Conservation (phyloP, 2,113 vertebrate genomes). For the Plestiodon gilberti region DNA sequence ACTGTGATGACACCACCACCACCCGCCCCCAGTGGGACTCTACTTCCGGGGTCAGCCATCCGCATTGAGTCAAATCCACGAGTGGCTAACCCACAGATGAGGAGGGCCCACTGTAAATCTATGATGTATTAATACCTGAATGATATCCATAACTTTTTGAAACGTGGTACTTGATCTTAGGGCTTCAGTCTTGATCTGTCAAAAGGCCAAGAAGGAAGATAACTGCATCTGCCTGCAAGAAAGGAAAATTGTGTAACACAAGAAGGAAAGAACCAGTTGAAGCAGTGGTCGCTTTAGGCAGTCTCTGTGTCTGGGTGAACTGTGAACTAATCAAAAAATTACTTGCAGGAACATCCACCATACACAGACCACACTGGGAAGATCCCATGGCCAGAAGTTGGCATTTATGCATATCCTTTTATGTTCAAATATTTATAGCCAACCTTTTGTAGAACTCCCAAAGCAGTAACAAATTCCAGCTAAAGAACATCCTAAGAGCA, state of each 20-base stretch:
- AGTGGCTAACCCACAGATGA: too few relatives aligned
- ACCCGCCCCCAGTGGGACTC: too few relatives aligned
- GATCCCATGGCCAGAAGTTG: not conserved
- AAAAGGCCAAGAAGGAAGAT: too few relatives aligned
- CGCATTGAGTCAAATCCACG: too few relatives aligned
- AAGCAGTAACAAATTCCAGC: not conserved
- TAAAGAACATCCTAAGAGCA: not conserved
- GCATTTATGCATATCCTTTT: not conserved
- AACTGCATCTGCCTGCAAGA: too few relatives aligned
- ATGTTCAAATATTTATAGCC: not conserved
- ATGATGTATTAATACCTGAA: too few relatives aligned
- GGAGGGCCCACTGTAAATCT: too few relatives aligned
- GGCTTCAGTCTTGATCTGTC: not conserved
- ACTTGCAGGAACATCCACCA: not conserved
- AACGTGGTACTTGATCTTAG: not conserved
- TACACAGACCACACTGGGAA: not conserved
- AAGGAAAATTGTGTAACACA: not conserved
- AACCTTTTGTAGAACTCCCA: not conserved
- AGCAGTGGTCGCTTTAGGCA: not conserved
- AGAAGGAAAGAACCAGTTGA: not conserved
- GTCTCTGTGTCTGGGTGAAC: not conserved
- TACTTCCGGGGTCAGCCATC: too few relatives aligned
- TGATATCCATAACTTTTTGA: not conserved
- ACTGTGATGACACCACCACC: too few relatives aligned
- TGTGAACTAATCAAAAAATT: not conserved